A percentile compares a stretch with the other conserved stretches of the same genome.
Evolutionary conservation across 2,113 vertebrate species (phyloP).

Genomic region (Willisornis vidua): DNA sequence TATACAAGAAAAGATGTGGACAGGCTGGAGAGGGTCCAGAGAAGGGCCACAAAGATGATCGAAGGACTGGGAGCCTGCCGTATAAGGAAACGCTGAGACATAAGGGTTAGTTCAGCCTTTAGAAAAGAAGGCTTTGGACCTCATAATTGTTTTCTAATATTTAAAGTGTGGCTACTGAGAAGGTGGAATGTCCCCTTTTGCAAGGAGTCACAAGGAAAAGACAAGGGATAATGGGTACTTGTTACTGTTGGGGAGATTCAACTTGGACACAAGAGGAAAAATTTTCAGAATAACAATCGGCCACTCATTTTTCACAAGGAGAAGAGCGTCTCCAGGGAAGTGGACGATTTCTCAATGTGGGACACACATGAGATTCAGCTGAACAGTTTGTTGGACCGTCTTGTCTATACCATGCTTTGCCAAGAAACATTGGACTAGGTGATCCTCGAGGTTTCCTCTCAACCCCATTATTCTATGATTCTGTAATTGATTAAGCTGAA

Average conservation of each 20-base stretch:
- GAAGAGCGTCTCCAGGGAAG: not conserved
- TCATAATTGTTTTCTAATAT: not conserved
- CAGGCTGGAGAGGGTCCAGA: not conserved
- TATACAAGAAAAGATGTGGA: not conserved
- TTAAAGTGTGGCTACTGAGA: not conserved
- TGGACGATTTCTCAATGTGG: not conserved
- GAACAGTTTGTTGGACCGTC: not conserved
- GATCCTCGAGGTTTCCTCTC: not conserved
- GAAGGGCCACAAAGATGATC: not conserved
- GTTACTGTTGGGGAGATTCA: not conserved
- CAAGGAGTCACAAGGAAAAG: not conserved
- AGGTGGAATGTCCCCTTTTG: not conserved
- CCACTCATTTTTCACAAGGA: not conserved
- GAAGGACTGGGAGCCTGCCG: not conserved
- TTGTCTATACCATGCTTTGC: not conserved
- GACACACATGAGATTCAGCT: not conserved
- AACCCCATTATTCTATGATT: not conserved
- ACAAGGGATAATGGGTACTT: accelerated
- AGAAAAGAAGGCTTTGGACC: not conserved
- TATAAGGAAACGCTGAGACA: not conserved
- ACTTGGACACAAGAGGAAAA: not conserved
- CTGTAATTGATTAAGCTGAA: not conserved
- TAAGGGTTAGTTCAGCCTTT: not conserved
- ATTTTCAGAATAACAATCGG: not conserved
- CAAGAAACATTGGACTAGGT: not conserved